Conservation (phyloP, 2,797 vertebrate species). For the Mus caroli region DNA sequence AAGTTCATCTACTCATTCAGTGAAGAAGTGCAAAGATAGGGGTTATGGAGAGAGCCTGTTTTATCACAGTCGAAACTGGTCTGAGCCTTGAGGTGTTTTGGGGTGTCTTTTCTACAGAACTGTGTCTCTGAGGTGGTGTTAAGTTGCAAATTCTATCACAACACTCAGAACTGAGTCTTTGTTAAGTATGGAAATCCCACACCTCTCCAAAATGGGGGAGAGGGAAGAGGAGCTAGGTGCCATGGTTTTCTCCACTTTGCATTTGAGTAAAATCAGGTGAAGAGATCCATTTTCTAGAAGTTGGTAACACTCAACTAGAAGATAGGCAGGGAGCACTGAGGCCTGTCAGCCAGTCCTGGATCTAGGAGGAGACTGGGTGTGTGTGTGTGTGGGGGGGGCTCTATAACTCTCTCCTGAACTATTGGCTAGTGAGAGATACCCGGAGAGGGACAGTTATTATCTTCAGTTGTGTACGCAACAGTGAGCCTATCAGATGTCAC, state of each 20-base stretch:
- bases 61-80: background rate
- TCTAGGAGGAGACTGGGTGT: background rate
- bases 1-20: slow-evolving; percentile 46
- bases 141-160: background rate
- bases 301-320: background rate
- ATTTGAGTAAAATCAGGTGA: background rate
- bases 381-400: too few species aligned
- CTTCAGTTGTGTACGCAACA: background rate
- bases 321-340: too few species aligned
- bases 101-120: background rate
- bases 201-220: background rate
- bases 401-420: background rate
- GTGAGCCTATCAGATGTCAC: background rate
- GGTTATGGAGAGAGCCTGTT: background rate
- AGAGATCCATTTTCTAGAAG: background rate
- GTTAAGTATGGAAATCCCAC: background rate
- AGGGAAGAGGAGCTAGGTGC: background rate
- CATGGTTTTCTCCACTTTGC: background rate
- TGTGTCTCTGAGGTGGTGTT: background rate
- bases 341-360: background rate
- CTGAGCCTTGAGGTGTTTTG: background rate
- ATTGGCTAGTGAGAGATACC: background rate
- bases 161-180: slow-evolving; percentile 34
- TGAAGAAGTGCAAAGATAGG: slow-evolving; percentile 47
- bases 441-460: background rate